Conservation (phyloP, 2,797 vertebrate genomes). For the Apogon talboti region DNA sequence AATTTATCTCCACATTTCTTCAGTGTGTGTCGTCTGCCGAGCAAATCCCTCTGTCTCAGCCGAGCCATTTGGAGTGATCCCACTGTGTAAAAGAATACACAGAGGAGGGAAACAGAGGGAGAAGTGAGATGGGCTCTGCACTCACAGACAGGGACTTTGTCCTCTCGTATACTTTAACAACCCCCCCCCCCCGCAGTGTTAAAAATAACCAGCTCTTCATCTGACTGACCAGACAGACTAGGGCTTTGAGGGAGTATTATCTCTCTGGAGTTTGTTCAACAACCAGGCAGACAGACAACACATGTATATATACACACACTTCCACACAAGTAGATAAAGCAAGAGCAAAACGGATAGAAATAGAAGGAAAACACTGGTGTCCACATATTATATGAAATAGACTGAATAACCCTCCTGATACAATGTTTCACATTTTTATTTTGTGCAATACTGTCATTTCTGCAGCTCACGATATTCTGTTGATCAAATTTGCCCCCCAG, state of each 20-base stretch:
- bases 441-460: neutral
- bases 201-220: constrained; percentile 82
- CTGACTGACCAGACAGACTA: constrained; percentile 78
- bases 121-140: constrained; percentile 52
- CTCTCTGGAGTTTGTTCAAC: constrained; percentile 76
- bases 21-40: constrained; percentile 35
- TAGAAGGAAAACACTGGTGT: constrained; percentile 36
- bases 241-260: constrained; percentile 82
- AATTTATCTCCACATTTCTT: constrained; percentile 70
- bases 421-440: constrained; percentile 12
- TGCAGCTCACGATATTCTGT: neutral
- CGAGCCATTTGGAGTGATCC: constrained; percentile 53
- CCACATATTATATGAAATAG: constrained; percentile 19
- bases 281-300: constrained; percentile 64
- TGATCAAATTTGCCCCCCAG: neutral
- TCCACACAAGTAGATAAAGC: constrained; percentile 28
- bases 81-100: constrained; percentile 56
- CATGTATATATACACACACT: constrained; percentile 8
- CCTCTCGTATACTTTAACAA: constrained; percentile 71
- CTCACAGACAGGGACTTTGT: constrained; percentile 53
- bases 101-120: constrained; percentile 45
- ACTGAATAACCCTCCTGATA: neutral
- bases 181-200: constrained; percentile 67
- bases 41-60: constrained; percentile 58
- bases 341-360: constrained; percentile 26